Base-by-base conservation (phyloP, 2,113 vertebrate species). In the Tylochromis polylepis region DNA sequence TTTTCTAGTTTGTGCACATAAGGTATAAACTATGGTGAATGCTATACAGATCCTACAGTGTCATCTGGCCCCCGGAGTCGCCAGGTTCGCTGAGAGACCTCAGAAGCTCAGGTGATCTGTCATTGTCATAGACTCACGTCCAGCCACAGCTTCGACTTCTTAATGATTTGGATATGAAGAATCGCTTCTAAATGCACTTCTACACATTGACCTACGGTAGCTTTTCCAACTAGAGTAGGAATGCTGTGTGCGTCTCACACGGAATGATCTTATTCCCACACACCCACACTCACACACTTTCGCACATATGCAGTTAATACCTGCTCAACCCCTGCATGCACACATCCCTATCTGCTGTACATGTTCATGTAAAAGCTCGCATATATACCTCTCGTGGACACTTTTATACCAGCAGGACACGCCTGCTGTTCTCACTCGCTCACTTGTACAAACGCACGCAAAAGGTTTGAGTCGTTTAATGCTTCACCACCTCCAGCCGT, bases 1-100 rank as follows among this genome's bases (percentile, higher is more conserved):
- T 85, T 87, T 56, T 88, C 94, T 96, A 92, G 85, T 89, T 89
- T 94, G 93, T 95, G 94, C 92, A 96, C 93, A 93, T 92, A 93
- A 95, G 88, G 91, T 95, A 91, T 93, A 95, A 95, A 93, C 93
- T 93, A 96, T 91, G 89, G 87, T 94, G 93, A 95, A 93, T 91
- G 93, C 93, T 96, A 88, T 94, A 93, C 85, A 93, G 85, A 89
- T 91, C 88, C 92, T 89, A 94, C 91, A 94, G 95, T 79, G 90
- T 86, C 92, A 87, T 72, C 90, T 79, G 92, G 89, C 92, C 92
- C 34, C 82, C 82, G 83, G 79, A 82, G 88, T 89, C 70, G 79
- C 88, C 70, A 36, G 84, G 88, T 93, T 94, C 90, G 85, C 87
- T 62, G 88, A 94, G 92, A 92, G 93, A 91, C 90, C 59, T 92